These are phyloP conservation scores for Nomada ferruginata DNA, from an alignment of 2,888 invertebrate genomes.

Conservation along the genomic window DNA sequence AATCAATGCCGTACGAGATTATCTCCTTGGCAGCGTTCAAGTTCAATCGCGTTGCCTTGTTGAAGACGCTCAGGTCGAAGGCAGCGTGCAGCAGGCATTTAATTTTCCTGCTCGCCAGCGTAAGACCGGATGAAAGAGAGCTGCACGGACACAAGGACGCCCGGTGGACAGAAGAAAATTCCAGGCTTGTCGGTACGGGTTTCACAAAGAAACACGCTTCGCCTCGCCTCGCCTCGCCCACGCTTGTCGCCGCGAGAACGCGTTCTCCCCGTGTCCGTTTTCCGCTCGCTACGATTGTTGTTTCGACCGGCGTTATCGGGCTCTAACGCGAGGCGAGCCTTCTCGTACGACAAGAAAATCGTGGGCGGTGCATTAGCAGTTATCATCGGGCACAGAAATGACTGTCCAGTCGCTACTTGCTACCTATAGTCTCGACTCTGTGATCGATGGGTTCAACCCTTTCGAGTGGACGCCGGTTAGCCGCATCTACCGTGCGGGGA, in stretches of 20 bases:
- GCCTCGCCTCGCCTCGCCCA: conserved; percentile 27
- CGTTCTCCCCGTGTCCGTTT: conserved; percentile 12
- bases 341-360: conserved; percentile 58
- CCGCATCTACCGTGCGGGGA: too few relatives aligned
- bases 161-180: conserved; percentile 20
- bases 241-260: conserved; percentile 33
- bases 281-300: conserved; percentile 38
- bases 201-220: conserved; percentile 6
- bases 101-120: conserved; percentile 38
- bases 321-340: conserved; percentile 46
- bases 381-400: conserved; percentile 44
- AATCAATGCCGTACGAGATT: too few relatives aligned
- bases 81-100: conserved; percentile 22
- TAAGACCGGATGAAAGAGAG: conserved; percentile 51
- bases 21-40: background rate
- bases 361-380: conserved; percentile 69
- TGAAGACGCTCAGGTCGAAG: background rate
- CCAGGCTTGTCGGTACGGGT: conserved; percentile 19
- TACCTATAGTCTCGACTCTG: background rate
- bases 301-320: conserved; percentile 53
- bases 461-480: too few relatives aligned
- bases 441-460: conserved; percentile 14
- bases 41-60: conserved; percentile 27
- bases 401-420: conserved; percentile 41
- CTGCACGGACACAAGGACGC: conserved; percentile 50